Evolutionary conservation across 2,113 vertebrate species (phyloP).

Genomic region (Albula goreensis): DNA sequence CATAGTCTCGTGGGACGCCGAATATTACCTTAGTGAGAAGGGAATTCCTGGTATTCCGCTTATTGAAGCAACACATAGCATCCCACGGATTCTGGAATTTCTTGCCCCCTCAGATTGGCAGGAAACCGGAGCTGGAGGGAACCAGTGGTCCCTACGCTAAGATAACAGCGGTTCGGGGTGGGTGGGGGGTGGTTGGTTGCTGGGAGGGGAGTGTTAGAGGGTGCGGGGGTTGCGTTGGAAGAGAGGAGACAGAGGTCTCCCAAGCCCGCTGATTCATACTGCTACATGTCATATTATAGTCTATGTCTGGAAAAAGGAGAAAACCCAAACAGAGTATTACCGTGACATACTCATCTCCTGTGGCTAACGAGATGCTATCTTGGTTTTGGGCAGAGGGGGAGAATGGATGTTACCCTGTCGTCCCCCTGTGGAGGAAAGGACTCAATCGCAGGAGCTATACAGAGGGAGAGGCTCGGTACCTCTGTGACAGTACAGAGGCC

Average conservation of each 20-base stretch:
- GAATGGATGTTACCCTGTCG: slow-evolving; percentile 46
- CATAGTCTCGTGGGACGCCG: slow-evolving; percentile 19
- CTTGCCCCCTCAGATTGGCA: slow-evolving; percentile 29
- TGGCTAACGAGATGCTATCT: slow-evolving; percentile 21
- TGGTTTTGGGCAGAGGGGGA: slow-evolving; percentile 56
- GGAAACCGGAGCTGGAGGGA: slow-evolving; percentile 40
- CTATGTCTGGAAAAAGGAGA: not conserved
- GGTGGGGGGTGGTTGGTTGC: not conserved
- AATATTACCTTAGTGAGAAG: slow-evolving; percentile 38
- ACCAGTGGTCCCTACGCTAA: slow-evolving; percentile 5
- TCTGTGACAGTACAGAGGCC: slow-evolving; percentile 52
- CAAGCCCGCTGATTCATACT: slow-evolving; percentile 37
- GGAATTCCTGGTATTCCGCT: slow-evolving; percentile 52
- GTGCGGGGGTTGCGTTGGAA: not conserved
- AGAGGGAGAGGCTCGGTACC: slow-evolving; percentile 68
- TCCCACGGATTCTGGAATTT: slow-evolving; percentile 45
- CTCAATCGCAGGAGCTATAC: slow-evolving; percentile 69
- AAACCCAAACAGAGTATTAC: not conserved
- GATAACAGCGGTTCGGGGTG: slow-evolving; percentile 21
- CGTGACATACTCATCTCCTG: not conserved
- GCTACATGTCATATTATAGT: slow-evolving; percentile 37
- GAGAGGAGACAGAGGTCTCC: slow-evolving; percentile 9
- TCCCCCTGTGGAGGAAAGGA: slow-evolving; percentile 59
- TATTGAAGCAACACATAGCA: slow-evolving; percentile 37
- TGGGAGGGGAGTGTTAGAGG: slow-evolving; percentile 10